Percentiles rank a stretch among this genome's conserved stretches.
Conservation (phyloP, 2,888 invertebrate genomes). For the Cataglyphis albicans region DNA sequence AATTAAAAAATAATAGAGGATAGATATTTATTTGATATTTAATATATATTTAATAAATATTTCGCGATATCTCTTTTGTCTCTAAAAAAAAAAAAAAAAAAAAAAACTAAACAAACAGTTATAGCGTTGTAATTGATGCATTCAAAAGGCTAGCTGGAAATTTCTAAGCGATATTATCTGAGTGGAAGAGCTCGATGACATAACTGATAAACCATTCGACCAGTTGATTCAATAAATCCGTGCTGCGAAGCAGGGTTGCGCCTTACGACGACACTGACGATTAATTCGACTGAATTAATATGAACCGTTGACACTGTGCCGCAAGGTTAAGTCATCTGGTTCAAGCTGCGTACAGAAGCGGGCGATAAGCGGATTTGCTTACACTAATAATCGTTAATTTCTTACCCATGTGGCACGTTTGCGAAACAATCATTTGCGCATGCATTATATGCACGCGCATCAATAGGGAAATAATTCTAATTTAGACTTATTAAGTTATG, state of each 20-base stretch:
- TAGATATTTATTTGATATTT: background rate
- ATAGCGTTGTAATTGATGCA: background rate
- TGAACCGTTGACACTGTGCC: slow-evolving; percentile 82
- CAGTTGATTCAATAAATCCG: slow-evolving; percentile 86
- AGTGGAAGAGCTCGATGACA: slow-evolving; percentile 76
- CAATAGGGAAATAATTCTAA: background rate
- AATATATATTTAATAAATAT: background rate
- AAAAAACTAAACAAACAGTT: background rate
- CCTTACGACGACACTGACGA: slow-evolving; percentile 80
- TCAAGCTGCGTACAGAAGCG: slow-evolving; percentile 56
- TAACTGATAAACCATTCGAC: slow-evolving; percentile 83
- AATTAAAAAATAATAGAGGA: background rate
- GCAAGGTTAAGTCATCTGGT: slow-evolving; percentile 76
- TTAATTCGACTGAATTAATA: slow-evolving; percentile 85
- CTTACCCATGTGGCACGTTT: background rate
- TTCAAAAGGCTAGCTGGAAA: background rate
- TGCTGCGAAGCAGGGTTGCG: slow-evolving; percentile 81
- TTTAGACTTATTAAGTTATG: no score
- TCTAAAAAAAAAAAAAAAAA: background rate
- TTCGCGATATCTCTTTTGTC: background rate
- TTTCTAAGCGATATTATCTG: slow-evolving; percentile 20
- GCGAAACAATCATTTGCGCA: background rate
- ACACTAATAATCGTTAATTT: slow-evolving; percentile 11
- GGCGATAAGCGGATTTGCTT: slow-evolving; percentile 38
- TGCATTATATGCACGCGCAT: no score